Conservation (phyloP, 2,113 vertebrate genomes). For the Perognathus longimembris region DNA sequence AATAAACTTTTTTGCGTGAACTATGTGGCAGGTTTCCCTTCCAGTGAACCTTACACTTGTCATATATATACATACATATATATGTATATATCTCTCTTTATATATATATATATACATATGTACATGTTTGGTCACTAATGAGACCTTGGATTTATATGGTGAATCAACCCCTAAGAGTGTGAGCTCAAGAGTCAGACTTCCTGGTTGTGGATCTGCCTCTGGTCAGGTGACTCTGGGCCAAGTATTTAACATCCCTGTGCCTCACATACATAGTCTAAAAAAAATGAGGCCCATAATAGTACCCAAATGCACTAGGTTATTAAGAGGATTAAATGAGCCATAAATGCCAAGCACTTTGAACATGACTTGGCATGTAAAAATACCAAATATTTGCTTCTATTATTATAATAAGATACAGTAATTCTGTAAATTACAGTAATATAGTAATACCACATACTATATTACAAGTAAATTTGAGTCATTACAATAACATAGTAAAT, state of each 20-base stretch:
- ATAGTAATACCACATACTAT: neutral
- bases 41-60: too few species aligned
- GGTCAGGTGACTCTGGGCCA: neutral
- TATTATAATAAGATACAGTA: constrained; percentile 8
- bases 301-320: neutral
- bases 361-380: neutral
- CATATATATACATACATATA: neutral
- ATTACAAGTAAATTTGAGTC: neutral
- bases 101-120: too few species aligned
- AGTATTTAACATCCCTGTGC: neutral
- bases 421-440: too few species aligned
- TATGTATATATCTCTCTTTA: too few species aligned
- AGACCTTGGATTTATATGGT: neutral
- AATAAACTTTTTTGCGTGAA: too few species aligned
- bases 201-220: neutral
- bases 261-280: neutral
- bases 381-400: neutral
- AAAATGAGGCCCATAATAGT: neutral
- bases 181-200: neutral
- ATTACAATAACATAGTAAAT: constrained; percentile 1
- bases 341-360: neutral
- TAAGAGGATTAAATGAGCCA: constrained; percentile 43
- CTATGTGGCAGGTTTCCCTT: too few species aligned
- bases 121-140: constrained; percentile 9
- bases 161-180: neutral